A percentile compares a stretch with the other conserved stretches of the same genome.
These are phyloP conservation scores for Drosophila paranaensis DNA, from an alignment of 2,888 invertebrate genomes.

Conservation along the genomic window DNA sequence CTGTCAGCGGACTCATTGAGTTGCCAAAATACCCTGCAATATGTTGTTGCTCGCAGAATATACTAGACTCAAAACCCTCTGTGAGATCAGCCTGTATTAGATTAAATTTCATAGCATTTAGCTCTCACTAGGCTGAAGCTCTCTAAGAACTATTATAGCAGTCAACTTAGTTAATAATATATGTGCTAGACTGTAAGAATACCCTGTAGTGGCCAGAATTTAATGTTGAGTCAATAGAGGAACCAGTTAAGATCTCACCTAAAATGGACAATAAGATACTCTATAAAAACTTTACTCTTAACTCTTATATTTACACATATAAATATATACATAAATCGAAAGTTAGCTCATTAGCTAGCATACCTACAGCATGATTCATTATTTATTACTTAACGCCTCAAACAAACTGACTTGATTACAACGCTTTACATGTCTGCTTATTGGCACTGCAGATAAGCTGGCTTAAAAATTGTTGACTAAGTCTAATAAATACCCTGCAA, in stretches of 20 bases:
- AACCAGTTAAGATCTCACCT: no score
- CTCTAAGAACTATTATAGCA: neutral
- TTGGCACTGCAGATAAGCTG: neutral
- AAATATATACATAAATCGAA: no score
- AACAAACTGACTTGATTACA: neutral
- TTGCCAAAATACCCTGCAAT: conserved; percentile 11
- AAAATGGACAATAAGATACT: no score
- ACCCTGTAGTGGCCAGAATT: neutral
- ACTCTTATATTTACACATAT: no score
- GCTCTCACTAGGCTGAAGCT: neutral
- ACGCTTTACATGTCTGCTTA: neutral
- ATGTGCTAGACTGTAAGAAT: neutral
- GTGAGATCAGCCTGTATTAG: neutral
- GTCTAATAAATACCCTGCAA: neutral
- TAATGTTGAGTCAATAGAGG: no score
- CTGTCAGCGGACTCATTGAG: neutral
- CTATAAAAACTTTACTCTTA: no score
- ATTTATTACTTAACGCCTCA: no score
- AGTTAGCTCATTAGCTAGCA: no score
- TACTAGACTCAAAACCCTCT: neutral
- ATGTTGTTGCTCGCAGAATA: neutral
- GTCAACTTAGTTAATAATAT: neutral
- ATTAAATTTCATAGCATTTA: neutral
- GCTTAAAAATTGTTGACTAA: neutral
- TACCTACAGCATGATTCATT: no score